These are phyloP conservation scores for Pogonognathellus flavescens DNA, from an alignment of 1,140 invertebrate genomes.

Conservation along the genomic window DNA sequence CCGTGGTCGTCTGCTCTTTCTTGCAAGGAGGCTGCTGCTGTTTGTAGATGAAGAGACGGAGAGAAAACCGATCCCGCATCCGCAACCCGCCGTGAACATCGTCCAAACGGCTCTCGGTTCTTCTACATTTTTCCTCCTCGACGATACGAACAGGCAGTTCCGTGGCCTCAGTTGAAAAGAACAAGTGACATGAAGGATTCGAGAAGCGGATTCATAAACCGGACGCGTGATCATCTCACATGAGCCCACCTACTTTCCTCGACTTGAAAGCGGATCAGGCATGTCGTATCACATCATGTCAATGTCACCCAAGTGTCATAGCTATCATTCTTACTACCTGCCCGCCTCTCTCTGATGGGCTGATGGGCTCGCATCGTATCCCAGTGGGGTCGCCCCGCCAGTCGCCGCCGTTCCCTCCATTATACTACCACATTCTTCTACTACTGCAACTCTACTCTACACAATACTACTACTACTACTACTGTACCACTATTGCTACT, in stretches of 20 bases:
- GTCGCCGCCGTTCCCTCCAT: constrained; percentile 32
- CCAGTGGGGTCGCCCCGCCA: constrained; percentile 31
- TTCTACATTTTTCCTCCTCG: no score
- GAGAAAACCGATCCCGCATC: not conserved
- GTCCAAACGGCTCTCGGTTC: not conserved
- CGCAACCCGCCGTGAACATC: not conserved
- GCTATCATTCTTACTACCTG: constrained; percentile 16
- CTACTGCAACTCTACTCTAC: not conserved
- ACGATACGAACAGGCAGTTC: not conserved
- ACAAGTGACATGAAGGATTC: not conserved
- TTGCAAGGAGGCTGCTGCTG: not conserved
- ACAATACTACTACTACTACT: not conserved
- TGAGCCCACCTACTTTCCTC: constrained; percentile 1
- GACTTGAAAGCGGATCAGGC: not conserved
- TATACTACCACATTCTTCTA: constrained; percentile 17
- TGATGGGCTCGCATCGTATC: not conserved
- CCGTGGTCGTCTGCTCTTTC: not conserved
- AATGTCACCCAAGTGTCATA: constrained; percentile 31
- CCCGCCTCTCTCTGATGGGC: constrained; percentile 9
- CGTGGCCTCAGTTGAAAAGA: not conserved
- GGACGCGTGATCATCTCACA: not conserved
- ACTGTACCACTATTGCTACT: no score
- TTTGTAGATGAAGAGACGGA: not conserved
- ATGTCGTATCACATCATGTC: constrained; percentile 26
- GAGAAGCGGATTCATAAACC: not conserved